Evolutionary conservation across 2,113 vertebrate species (phyloP).

Genomic region (Cairina moschata): DNA sequence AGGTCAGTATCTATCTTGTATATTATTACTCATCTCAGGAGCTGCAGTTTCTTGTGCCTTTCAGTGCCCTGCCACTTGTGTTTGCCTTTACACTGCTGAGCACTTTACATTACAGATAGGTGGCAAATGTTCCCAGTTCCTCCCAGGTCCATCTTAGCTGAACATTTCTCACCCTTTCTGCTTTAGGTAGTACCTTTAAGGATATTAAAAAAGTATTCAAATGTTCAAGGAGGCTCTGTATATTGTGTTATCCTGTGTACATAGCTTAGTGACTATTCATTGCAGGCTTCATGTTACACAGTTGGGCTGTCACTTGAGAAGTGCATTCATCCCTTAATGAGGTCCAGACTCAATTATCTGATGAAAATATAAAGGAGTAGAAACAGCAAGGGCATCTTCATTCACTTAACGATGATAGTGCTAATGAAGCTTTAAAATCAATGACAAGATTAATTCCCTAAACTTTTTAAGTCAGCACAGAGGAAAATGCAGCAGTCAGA

Average conservation of each 20-base stretch:
- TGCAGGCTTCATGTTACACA: background rate
- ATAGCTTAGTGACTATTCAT: background rate
- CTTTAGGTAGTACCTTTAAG: background rate
- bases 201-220: background rate
- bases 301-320: background rate
- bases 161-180: background rate
- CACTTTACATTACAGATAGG: no score
- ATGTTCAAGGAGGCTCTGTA: background rate
- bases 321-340: background rate
- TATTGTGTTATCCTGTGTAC: background rate
- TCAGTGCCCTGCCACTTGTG: background rate
- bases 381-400: background rate
- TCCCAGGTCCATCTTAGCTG: background rate
- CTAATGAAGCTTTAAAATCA: conserved; percentile 24
- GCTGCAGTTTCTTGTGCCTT: background rate
- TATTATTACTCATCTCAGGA: background rate
- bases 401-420: background rate
- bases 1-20: background rate
- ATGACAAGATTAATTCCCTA: background rate
- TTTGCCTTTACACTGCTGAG: background rate
- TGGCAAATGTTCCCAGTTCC: background rate
- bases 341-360: background rate
- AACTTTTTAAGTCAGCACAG: background rate
- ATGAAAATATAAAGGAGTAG: background rate
- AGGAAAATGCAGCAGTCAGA: background rate